Base-by-base conservation (phyloP, 2,888 invertebrate genomes). In the Aporophyla nigra region DNA sequence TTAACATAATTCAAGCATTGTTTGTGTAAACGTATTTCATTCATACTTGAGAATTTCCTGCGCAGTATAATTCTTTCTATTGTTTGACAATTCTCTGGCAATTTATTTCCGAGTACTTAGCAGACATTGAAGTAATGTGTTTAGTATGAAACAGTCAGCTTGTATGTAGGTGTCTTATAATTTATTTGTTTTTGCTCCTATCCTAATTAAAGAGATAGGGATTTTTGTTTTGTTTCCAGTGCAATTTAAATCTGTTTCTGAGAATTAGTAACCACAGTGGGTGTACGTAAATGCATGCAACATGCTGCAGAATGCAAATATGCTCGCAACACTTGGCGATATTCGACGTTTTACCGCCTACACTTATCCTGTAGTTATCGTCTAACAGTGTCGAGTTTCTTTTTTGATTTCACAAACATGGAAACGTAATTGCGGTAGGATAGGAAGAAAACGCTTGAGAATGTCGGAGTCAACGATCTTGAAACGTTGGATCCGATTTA, bases 231-330 rank as follows among this genome's bases (percentile, higher is more conserved):
- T 69, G 61, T 86, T 82, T 76, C 73, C 71, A 68, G 76, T 86
- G 72, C 72, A 80, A 85, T 82, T 82, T 80, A 80, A 74, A 80
- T 71, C 49, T 49, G 40, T 73, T 75, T 69, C 86, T 84, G 83
- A 78, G 87, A 84, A 89, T 87, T 85, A 73, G 87, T 81, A 88
- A 86, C 86, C 78, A 69, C 61, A 77, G 93, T 93, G 91, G 93
- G 93, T 89, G 92, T 91, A 84, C 81, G 90, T 88, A 86, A 90
- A 89, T 89, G 90, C 89, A 91, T 89, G 90, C 82, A 88, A 89
- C 82, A 89, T 90, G 88, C 76, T 86, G 89, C 88, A 87, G 87
- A 91, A 94, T 93, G 93, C 93, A 92, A 93, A 93, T 94, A 88
- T 89, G 78, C 85, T 88, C 77, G 87, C 89, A 90, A 90, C 86